These are phyloP conservation scores for Rhogogaster chlorosoma DNA, from an alignment of 2,888 invertebrate genomes.

Conservation along the genomic window DNA sequence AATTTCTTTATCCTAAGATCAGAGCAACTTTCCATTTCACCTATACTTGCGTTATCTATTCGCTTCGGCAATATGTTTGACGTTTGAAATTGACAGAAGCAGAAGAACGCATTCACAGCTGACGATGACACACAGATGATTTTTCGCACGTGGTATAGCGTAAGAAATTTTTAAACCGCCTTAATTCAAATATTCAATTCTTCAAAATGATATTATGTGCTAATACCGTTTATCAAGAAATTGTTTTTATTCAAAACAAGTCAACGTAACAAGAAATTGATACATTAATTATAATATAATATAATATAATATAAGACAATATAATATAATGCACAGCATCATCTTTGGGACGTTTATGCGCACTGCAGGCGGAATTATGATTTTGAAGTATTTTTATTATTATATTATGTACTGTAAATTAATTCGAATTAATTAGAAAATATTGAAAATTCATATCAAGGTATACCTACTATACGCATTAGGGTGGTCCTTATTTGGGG, in stretches of 20 bases:
- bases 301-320: neutral
- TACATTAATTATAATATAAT: slow-evolving; percentile 11
- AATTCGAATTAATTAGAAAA: neutral
- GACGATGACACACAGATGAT: neutral
- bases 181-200: neutral
- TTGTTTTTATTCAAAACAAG: slow-evolving; percentile 33
- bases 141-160: neutral
- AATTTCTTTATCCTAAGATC: slow-evolving; percentile 3
- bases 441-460: neutral
- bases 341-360: slow-evolving; percentile 37
- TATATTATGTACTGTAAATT: neutral
- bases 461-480: too few relatives aligned
- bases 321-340: slow-evolving; percentile 46
- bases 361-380: neutral
- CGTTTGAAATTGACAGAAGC: neutral
- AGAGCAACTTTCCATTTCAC: slow-evolving; percentile 9
- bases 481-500: too few relatives aligned
- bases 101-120: neutral
- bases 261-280: slow-evolving; percentile 43
- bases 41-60: neutral
- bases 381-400: neutral
- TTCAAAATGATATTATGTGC: neutral
- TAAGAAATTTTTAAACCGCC: neutral
- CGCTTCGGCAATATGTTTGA: neutral
- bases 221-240: neutral